These are phyloP conservation scores for Eurytoma californica DNA, from an alignment of 2,888 invertebrate genomes.

Conservation along the genomic window DNA sequence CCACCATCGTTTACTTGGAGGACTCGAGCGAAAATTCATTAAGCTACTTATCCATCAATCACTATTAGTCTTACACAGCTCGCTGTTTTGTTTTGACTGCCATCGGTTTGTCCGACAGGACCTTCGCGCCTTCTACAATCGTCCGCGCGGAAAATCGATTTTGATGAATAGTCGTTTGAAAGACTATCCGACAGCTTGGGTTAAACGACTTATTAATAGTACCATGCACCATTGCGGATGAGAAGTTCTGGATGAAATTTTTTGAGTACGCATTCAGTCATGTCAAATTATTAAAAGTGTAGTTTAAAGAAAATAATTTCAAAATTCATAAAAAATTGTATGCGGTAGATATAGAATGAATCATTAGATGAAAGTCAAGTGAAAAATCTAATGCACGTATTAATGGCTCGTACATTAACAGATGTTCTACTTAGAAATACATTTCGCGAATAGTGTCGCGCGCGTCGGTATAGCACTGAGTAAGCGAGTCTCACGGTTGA, in stretches of 20 bases:
- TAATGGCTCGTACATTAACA: conserved; percentile 44
- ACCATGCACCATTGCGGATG: neutral
- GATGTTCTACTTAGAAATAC: conserved; percentile 52
- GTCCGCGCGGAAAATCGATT: conserved; percentile 46
- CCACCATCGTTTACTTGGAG: neutral
- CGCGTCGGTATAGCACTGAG: conserved; percentile 35
- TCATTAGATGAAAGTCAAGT: neutral
- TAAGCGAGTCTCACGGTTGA: conserved; percentile 56
- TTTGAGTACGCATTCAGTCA: neutral
- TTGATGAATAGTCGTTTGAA: conserved; percentile 42
- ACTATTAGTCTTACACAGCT: conserved; percentile 66
- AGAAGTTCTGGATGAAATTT: neutral
- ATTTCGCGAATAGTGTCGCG: conserved; percentile 47
- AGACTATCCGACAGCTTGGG: conserved; percentile 40
- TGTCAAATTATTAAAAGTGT: no score
- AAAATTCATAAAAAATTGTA: no score
- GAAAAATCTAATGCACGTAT: conserved; percentile 20
- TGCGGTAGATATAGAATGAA: no score
- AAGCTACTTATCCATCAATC: conserved; percentile 74
- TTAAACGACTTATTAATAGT: conserved; percentile 57
- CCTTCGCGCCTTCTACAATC: conserved; percentile 51
- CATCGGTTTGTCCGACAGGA: neutral
- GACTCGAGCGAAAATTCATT: conserved; percentile 65
- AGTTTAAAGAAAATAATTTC: no score
- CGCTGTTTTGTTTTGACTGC: conserved; percentile 53